Base-by-base conservation (phyloP, 2,113 vertebrate genomes). In the Plectropomus leopardus region DNA sequence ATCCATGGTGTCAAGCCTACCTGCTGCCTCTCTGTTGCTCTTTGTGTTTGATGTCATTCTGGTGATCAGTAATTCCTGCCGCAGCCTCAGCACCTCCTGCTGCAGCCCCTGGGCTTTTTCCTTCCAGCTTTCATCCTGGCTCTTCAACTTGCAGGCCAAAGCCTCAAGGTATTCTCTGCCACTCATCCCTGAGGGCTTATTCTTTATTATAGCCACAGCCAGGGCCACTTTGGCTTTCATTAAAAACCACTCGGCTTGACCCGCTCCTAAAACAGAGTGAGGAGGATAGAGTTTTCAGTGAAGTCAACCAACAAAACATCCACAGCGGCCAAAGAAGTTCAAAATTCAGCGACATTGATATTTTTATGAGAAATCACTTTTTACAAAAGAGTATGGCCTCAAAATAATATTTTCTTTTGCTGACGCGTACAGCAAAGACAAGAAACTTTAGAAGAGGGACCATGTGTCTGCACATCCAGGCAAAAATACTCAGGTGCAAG, bases 201-300 rank as follows among this genome's bases (percentile, higher is more conserved):
- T 94, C 78, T 64, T 96, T 69, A 98, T 97, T 69, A 98, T 82
- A 3, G 96, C 96, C 89, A 97, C 86, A 1, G 97, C 97, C 78
- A 96, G n/a, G 2, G 96, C 96, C 19, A 97, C 28, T 82, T 94
- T 94, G 85, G 93, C 94, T 10, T 92, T 94, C 85, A 81, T 93
- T 68, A 94, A 69, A 67, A 92, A 88, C 86, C 94, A 96, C 4
- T 87, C 80, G 58, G 60, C 1, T 1, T 0, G 32, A 30, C 47
- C 21, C 16, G 32, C 68, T 63, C 58, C 92, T 94, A 55, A 61
- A 47, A 82, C 34, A 67, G 85, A 57, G 24, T 2, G 2, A 32
- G 32, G 7, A 50, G 26, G 16, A 23, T 15, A 32, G 45, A 3
- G 3, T 58, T 11, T n/a, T 80, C 15, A 7, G 59, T 5, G 9